These are phyloP conservation scores for Sebastes schlegelii DNA, from an alignment of 2,113 vertebrate genomes.

Conservation along the genomic window DNA sequence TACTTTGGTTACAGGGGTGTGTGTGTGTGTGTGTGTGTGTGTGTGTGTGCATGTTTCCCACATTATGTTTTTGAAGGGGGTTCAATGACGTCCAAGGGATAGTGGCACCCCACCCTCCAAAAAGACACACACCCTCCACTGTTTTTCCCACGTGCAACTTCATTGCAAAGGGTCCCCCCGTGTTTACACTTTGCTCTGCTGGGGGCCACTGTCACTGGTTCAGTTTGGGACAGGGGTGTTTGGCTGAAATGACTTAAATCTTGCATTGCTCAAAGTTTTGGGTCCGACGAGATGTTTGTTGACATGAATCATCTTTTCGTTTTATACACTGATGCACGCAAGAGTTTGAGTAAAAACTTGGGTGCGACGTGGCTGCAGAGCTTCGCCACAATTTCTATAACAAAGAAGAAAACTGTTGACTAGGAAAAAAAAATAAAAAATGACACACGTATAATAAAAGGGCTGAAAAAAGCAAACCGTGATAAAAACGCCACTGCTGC, in stretches of 20 bases:
- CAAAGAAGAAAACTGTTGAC: constrained; percentile 57
- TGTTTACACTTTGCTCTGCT: constrained; percentile 70
- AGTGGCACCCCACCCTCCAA: constrained; percentile 43
- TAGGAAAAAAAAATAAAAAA: background rate
- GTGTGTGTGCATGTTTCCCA: constrained; percentile 28
- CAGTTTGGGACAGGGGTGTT: constrained; percentile 34
- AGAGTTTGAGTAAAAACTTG: constrained; percentile 60
- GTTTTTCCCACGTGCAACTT: constrained; percentile 79
- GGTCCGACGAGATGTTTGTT: constrained; percentile 54
- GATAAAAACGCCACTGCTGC: constrained; percentile 47
- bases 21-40: constrained; percentile 32
- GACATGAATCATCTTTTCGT: background rate
- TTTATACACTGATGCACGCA: constrained; percentile 8
- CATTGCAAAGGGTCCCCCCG: constrained; percentile 63
- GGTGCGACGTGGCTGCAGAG: constrained; percentile 62
- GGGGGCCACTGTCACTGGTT: constrained; percentile 51
- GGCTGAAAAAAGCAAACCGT: constrained; percentile 49
- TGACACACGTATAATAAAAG: background rate
- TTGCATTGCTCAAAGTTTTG: constrained; percentile 60
- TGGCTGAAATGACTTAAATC: constrained; percentile 43
- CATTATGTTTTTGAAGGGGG: constrained; percentile 13
- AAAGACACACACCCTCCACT: constrained; percentile 36
- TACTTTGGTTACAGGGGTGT: constrained; percentile 43
- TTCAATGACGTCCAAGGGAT: constrained; percentile 33
- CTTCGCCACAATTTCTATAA: constrained; percentile 48